A percentile compares a stretch with the other conserved stretches of the same genome.
These are phyloP conservation scores for Napeogenes inachia DNA, from an alignment of 2,888 invertebrate species.

Conservation along the genomic window DNA sequence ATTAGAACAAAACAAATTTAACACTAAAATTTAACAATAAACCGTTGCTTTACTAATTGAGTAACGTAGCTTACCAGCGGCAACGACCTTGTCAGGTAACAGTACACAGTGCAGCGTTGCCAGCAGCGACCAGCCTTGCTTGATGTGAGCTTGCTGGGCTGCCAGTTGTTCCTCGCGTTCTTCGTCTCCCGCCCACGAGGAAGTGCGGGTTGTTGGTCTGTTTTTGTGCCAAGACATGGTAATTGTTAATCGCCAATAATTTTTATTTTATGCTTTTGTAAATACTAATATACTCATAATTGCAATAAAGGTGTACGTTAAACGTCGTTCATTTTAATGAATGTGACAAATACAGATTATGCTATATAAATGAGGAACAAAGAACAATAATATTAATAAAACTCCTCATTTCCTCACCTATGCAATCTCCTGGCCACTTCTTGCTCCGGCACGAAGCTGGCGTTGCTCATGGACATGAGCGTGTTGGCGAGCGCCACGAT, in stretches of 20 bases:
- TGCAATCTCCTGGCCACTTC: conserved; percentile 87
- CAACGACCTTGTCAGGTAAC: conserved; percentile 93
- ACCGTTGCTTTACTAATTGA: too few relatives aligned
- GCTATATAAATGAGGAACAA: too few relatives aligned
- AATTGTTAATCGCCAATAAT: too few relatives aligned
- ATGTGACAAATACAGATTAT: too few relatives aligned
- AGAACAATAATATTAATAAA: too few relatives aligned
- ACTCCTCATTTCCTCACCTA: conserved; percentile 60
- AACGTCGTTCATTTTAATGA: too few relatives aligned
- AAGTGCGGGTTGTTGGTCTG: conserved; percentile 80
- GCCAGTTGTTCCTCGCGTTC: conserved; percentile 90
- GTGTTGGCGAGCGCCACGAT: conserved; percentile 97
- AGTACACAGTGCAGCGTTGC: conserved; percentile 98
- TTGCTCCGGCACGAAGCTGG: conserved; percentile 93
- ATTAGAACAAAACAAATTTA: too few relatives aligned
- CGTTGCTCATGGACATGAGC: conserved; percentile 98
- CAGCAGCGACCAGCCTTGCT: conserved; percentile 97
- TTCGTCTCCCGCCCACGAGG: conserved; percentile 85
- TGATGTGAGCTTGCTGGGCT: conserved; percentile 93
- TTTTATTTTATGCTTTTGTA: too few relatives aligned
- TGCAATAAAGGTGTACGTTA: too few relatives aligned
- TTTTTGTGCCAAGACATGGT: background rate
- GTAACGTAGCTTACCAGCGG: conserved; percentile 50
- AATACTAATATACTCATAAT: too few relatives aligned
- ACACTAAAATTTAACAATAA: too few relatives aligned